Base-by-base conservation (phyloP, 2,888 invertebrate genomes). In the Conomelus anceps region DNA sequence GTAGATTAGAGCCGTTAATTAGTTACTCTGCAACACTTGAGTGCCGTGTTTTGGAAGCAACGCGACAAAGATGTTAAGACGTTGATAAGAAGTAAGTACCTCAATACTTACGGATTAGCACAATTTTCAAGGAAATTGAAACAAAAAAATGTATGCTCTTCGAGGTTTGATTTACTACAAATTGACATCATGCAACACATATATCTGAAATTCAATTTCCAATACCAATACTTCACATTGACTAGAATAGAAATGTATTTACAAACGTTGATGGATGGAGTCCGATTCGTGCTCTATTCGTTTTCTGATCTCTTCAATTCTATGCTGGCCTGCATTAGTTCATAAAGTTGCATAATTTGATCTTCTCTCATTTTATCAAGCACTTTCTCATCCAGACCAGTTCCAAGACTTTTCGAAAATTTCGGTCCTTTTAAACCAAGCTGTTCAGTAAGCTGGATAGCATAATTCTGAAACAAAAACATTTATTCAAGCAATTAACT, bases 321-420 rank as follows among this genome's bases (percentile, higher is more conserved):
- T 29, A 93, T 95, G n/a, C 96, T 95, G 84, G 97, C 96, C 92
- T 95, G 93, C 95, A 97, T 96, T 11, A 98, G 93, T 93, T 98
- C 98, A 92, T 97, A 97, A 11, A 98, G 93, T 92, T 98, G 98
- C 22, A 95, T 94, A n/a, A 98, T 93, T 93, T 98, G 98, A 91
- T 98, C 97, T 91, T 97, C 96, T 86, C 95, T 95, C 93, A 98
- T 95, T 92, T 95, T 94, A 87, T 97, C 95, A 29, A 98, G 93
- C 23, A 96, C 93, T 63, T 95, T 93, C 0, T 94, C 93, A 20
- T 95, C 94, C 23, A 98, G 92, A 90, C 95, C 93, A 90, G 94
- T 93, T 0, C 98, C 98, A 20, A 98, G 92, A 87, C 93, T 93
- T 86, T 94, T 94, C 17, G 94, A 93, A 84, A 94, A 94, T 3